phyloP scores from a whole-genome alignment of 2,888 invertebrate genomes.

The Megaustenia siamemsis region DNA sequence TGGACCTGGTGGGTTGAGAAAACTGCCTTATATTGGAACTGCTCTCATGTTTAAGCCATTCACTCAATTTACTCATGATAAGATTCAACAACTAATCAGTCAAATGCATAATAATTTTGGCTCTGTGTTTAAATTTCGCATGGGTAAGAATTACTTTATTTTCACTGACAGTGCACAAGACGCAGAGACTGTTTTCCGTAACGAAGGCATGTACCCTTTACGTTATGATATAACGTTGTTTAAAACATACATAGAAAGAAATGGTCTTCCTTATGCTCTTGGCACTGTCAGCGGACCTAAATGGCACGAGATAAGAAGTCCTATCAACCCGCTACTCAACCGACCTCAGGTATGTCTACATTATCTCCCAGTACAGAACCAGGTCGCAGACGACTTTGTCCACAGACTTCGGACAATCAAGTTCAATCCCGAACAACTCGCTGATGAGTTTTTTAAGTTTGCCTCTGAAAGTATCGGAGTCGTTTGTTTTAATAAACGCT shows the following conservation, averaged over 20 bases:
- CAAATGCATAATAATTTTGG: conserved; percentile 57
- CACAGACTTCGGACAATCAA: conserved; percentile 17
- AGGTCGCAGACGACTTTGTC: conserved; percentile 57
- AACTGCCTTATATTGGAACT: conserved; percentile 51
- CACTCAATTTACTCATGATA: conserved; percentile 42
- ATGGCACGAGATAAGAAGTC: conserved; percentile 55
- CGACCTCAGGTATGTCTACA: conserved; percentile 51
- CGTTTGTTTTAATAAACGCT: conserved; percentile 60
- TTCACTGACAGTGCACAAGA: conserved; percentile 56
- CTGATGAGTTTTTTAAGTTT: conserved; percentile 54
- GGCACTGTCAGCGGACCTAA: conserved; percentile 43
- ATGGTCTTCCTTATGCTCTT: conserved; percentile 41
- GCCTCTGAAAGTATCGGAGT: conserved; percentile 59
- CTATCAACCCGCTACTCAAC: conserved; percentile 53
- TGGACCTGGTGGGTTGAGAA: conserved; percentile 43
- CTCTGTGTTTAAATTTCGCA: conserved; percentile 52
- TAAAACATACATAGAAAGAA: conserved; percentile 44
- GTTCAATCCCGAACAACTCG: conserved; percentile 21
- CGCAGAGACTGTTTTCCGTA: conserved; percentile 54
- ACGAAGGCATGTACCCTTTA: conserved; percentile 57
- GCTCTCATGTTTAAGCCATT: conserved; percentile 54
- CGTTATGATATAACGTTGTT: conserved; percentile 50
- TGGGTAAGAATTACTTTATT: conserved; percentile 54
- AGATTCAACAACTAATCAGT: conserved; percentile 45
- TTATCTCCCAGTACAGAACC: conserved; percentile 56